Evolutionary conservation across 2,888 invertebrate species (phyloP), one percentile per base, ranked within the genome.

Genomic region (Megamerina dolium): DNA sequence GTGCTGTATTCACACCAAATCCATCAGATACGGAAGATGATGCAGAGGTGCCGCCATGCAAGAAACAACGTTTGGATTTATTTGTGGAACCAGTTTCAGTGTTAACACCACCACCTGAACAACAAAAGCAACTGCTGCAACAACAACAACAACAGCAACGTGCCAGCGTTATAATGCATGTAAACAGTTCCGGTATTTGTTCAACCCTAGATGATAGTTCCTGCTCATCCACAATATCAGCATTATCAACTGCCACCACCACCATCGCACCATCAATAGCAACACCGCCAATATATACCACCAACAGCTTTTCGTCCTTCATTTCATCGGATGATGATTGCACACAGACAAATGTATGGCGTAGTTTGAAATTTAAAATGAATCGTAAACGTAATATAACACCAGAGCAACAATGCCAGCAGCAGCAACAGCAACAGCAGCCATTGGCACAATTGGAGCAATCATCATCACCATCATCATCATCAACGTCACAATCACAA

Each of bases 21-120:
- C 85, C 87, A 16, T 89, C 89, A 1, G 90, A 91, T 68, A 86
- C 87, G 0, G 90, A 90, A 73, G 76, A 83, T 54, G 82, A 87
- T 68, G 51, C 55, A 2, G 77, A 79, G 54, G 79, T 65, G 59
- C 74, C 75, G 20, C 72, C 74, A 16, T 66, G 69, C 46, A 77
- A 78, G 43, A 68, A 66, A 60, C 70, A 53, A 17, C 65, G 66
- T 18, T 33, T 66, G 31, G 65, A 66, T n/a, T n/a, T n/a, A 33
- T 31, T 45, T 31, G 42, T 40, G 26, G 51, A 58, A 35, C 55
- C 63, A 12, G 49, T 57, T 1, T 46, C 49, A 67, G 54, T 70
- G 57, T 62, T 65, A 59, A 63, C 66, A 23, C 60, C 66, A 2
- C 62, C 63, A 20, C 62, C 63, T 21, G 71, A 76, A 72, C 31